Conservation (phyloP, 2,888 invertebrate species). For the Elysia crispata region DNA sequence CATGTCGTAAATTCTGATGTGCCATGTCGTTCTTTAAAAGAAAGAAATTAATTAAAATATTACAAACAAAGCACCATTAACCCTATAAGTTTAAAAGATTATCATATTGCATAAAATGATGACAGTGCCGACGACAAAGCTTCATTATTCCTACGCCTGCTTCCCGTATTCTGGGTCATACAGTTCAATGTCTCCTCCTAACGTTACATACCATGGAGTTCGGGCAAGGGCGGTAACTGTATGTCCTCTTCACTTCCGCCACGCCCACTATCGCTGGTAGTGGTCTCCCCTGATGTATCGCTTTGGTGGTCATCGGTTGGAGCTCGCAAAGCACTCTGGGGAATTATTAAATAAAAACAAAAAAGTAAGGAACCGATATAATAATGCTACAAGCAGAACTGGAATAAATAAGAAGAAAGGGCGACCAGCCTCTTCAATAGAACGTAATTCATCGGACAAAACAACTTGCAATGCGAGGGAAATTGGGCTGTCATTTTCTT, state of each 20-base stretch:
- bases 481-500: too few relatives aligned
- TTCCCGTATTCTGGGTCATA: neutral
- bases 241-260: conserved; percentile 74
- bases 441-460: too few relatives aligned
- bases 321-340: conserved; percentile 50
- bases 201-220: conserved; percentile 48
- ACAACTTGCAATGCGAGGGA: too few relatives aligned
- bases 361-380: neutral
- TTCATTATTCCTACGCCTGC: neutral
- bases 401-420: too few relatives aligned
- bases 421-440: too few relatives aligned
- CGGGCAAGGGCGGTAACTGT: conserved; percentile 54
- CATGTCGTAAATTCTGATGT: too few relatives aligned
- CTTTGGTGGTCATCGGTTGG: conserved; percentile 70
- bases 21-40: too few relatives aligned
- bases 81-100: too few relatives aligned
- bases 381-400: neutral
- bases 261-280: conserved; percentile 71
- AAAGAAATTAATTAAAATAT: too few relatives aligned
- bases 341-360: neutral
- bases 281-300: conserved; percentile 70
- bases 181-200: neutral
- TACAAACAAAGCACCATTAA: too few relatives aligned
- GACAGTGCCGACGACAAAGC: neutral
- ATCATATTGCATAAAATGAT: neutral